These are phyloP conservation scores for Muscidifurax raptorellus DNA, from an alignment of 1,140 invertebrate species.

Conservation along the genomic window DNA sequence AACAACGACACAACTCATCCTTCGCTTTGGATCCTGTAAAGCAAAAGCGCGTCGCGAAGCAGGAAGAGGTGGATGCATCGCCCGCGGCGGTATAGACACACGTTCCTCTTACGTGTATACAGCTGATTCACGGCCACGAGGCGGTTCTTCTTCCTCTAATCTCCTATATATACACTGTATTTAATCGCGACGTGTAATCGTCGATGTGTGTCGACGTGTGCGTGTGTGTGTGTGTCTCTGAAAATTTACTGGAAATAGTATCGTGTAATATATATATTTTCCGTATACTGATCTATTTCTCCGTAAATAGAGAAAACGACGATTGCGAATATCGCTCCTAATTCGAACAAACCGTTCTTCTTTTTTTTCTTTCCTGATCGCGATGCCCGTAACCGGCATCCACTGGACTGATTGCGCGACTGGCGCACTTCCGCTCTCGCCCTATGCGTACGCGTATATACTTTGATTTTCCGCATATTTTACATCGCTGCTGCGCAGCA, in stretches of 20 bases:
- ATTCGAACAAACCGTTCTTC: neutral
- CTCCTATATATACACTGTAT: too few relatives aligned
- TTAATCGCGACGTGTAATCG: neutral
- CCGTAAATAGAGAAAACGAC: neutral
- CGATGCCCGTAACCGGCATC: neutral
- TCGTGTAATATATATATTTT: too few relatives aligned
- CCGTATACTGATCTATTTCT: neutral
- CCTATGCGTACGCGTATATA: too few relatives aligned
- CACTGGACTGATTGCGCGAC: conserved; percentile 40
- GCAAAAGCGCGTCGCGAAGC: neutral
- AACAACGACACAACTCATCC: neutral
- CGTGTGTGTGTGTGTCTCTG: neutral
- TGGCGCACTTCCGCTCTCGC: conserved; percentile 29
- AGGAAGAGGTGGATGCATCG: neutral
- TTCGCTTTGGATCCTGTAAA: neutral
- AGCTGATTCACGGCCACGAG: neutral
- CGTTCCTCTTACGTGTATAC: neutral
- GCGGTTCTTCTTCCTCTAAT: neutral
- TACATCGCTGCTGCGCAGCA: neutral
- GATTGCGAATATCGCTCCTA: neutral
- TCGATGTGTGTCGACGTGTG: neutral
- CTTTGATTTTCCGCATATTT: conserved; percentile 24
- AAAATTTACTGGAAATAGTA: neutral
- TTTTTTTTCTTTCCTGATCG: neutral
- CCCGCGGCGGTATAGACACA: too few relatives aligned